phyloP scores from a whole-genome alignment of 2,113 vertebrate genomes.

The Pampusana beccarii region DNA sequence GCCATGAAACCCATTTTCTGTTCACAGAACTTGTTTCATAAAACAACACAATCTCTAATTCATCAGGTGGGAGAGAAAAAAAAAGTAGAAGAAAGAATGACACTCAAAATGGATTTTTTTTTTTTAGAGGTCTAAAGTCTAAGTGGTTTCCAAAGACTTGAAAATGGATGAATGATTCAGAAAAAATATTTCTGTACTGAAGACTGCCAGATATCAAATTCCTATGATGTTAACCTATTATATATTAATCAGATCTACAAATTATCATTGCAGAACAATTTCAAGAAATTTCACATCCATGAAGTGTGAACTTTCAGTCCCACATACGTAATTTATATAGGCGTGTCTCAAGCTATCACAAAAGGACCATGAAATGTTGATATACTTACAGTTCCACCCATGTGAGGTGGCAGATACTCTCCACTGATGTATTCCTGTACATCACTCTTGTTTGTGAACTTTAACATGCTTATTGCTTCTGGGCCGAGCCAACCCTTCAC shows the following conservation, averaged over 20 bases:
- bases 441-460: constrained; percentile 87
- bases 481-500: constrained; percentile 95
- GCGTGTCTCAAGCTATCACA: neutral
- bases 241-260: neutral
- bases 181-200: neutral
- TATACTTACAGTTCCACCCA: constrained; percentile 93
- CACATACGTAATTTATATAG: neutral
- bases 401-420: constrained; percentile 90
- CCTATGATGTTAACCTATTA: neutral
- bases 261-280: neutral
- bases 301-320: neutral
- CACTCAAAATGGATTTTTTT: neutral
- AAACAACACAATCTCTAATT: neutral
- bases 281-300: neutral
- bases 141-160: neutral
- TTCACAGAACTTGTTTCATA: neutral
- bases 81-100: neutral
- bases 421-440: constrained; percentile 84
- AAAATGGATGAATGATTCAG: neutral
- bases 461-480: constrained; percentile 91
- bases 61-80: neutral
- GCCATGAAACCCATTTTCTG: neutral
- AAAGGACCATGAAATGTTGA: neutral
- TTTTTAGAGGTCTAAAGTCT: neutral
- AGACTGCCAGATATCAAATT: neutral